Base-by-base conservation (phyloP, 1,140 invertebrate genomes). In the Drosophila sucinea region DNA sequence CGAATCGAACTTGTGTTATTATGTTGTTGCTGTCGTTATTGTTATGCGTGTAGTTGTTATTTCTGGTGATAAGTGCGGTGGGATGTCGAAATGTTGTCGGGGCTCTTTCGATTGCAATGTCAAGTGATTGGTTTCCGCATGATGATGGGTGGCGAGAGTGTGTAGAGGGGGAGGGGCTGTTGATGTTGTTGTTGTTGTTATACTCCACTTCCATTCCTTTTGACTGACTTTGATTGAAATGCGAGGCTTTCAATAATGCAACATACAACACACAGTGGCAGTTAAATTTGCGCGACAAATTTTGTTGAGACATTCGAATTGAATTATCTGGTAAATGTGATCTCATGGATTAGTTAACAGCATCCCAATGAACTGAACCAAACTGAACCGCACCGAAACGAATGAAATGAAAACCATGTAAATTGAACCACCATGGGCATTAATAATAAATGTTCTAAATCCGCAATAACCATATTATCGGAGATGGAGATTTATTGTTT, bases 31-130 rank as follows among this genome's bases (percentile, higher is more conserved):
- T 44, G 10, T 10, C 35, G 47, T 65, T 73, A 55, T 61, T 79
- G 32, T 70, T 70, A 47, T 47, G 23, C 44, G 44, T 47, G 64
- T 62, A 62, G 74, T 68, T 81, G 80, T 67, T 79, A 56, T 75
- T 75, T 55, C 35, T 60, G 68, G 40, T 51, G 44, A 51, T 51
- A 51, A 51, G 44, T 51, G 73, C 41, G 29, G 47, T 5, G 10
- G 40, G 44, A 27, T 10, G 10, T 58, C 40, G 54, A 56, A 23
- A 55, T 63, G 41, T 40, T 60, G 67, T 67, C 47, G 67, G 76
- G 67, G 76, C 40, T 73, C 81, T 80, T 80, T 84, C 77, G 67
- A 77, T 84, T 80, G 77, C 75, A 81, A 85, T 85, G 81, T 80
- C 81, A 84, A 84, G 81, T 84, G 81, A 84, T 81, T 84, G 81